Conservation (phyloP, 1,140 invertebrate species). For the Vanessa tameamea region DNA sequence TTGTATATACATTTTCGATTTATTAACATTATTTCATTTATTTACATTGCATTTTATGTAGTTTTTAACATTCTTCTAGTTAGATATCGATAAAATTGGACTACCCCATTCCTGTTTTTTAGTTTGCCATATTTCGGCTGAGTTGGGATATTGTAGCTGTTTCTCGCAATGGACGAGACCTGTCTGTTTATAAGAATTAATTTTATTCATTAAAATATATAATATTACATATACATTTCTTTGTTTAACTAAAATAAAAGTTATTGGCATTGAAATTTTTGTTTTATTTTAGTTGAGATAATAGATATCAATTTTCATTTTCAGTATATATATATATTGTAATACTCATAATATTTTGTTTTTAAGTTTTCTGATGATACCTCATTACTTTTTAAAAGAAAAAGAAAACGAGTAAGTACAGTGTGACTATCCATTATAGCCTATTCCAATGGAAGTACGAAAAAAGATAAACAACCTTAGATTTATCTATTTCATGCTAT, state of each 20-base stretch:
- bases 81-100: conserved; percentile 47
- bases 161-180: conserved; percentile 67
- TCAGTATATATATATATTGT: too few relatives aligned
- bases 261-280: conserved; percentile 69
- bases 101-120: conserved; percentile 48
- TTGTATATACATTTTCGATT: conserved; percentile 5
- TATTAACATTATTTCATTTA: conserved; percentile 7
- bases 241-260: conserved; percentile 80
- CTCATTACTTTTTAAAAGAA: too few relatives aligned
- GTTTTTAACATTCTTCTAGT: background rate
- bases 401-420: too few relatives aligned
- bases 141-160: conserved; percentile 69
- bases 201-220: conserved; percentile 74
- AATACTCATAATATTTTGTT: too few relatives aligned
- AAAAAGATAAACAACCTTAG: too few relatives aligned
- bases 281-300: conserved; percentile 35
- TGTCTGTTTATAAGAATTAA: conserved; percentile 74
- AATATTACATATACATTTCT: conserved; percentile 71
- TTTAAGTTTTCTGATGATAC: too few relatives aligned
- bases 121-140: conserved; percentile 66
- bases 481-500: too few relatives aligned
- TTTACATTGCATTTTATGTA: background rate
- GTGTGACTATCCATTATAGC: too few relatives aligned
- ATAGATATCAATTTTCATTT: too few relatives aligned
- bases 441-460: too few relatives aligned